Base-by-base conservation (phyloP, 2,888 invertebrate genomes). In the Pimpla rufipes region DNA sequence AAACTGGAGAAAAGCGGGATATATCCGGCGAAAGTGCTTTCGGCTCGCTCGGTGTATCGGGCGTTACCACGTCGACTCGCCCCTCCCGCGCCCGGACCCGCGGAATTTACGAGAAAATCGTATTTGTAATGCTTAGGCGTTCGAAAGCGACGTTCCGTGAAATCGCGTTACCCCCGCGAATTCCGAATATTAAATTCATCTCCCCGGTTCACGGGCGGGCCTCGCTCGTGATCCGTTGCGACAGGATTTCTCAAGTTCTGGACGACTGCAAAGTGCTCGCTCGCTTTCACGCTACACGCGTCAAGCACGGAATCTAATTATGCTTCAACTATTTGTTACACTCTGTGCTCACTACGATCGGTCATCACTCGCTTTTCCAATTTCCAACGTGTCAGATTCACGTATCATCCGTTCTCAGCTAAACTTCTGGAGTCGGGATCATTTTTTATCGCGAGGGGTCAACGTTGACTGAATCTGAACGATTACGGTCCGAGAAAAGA, bases 101-200 rank as follows among this genome's bases (percentile, higher is more conserved):
- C 81, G 81, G 74, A 85, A 81, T 70, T 74, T 70, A 81, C 76
- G 75, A 86, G 87, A 84, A 91, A 91, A 91, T 91, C 89, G 89
- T 88, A 91, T 90, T 91, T 90, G 87, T 89, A 90, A 89, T 88
- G 87, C 89, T 90, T 87, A 85, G 88, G 89, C 88, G 81, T 88
- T 88, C 86, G 87, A 85, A 86, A 79, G 87, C 88, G 90, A 89
- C 89, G 89, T 89, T 84, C 89, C 90, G 89, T 92, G 87, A 92
- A 93, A 93, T 93, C 91, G 89, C 86, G 88, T 93, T 92, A 93
- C 87, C 86, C 83, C 68, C 80, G 73, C 40, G 85, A 85, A 89
- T 88, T 88, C 86, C 75, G 90, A 91, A 91, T 91, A 92, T 92
- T 90, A 90, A 92, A 93, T 92, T 92, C 88, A 88, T 89, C 88